Percentiles rank a stretch among this genome's conserved stretches.
Conservation (phyloP, 2,797 vertebrate species). For the Lateolabrax maculatus region DNA sequence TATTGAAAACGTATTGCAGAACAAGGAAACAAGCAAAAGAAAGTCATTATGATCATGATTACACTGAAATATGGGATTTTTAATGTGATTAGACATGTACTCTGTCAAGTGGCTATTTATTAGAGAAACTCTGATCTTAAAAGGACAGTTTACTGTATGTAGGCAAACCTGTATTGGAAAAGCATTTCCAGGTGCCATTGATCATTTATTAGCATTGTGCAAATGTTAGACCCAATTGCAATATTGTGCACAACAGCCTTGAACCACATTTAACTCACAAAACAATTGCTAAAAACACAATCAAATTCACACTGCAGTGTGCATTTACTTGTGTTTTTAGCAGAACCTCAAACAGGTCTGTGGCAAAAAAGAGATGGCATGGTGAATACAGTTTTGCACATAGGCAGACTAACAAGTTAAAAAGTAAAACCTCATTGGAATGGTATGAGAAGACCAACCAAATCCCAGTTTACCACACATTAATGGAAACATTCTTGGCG, state of each 20-base stretch:
- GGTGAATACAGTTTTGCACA: conserved; percentile 4
- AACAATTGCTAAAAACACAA: not conserved
- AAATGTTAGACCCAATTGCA: conserved; percentile 2
- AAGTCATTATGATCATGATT: not conserved
- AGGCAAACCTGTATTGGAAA: not conserved
- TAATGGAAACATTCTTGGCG: conserved; percentile 54
- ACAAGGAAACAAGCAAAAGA: not conserved
- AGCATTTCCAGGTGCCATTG: not conserved
- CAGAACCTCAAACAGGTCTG: conserved; percentile 9
- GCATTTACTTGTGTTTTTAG: not conserved
- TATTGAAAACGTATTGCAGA: not conserved
- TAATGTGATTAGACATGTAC: not conserved
- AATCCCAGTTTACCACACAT: conserved; percentile 49
- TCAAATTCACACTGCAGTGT: too few relatives aligned
- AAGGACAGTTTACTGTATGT: not conserved
- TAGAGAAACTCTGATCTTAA: conserved; percentile 1
- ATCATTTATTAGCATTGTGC: not conserved
- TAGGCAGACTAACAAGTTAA: conserved; percentile 35
- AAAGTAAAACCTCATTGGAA: conserved; percentile 36
- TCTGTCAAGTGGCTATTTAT: not conserved
- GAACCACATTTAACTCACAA: not conserved
- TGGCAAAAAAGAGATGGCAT: conserved; percentile 14
- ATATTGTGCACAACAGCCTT: not conserved
- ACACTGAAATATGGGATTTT: not conserved
- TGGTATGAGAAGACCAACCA: conserved; percentile 30